Evolutionary conservation across 2,797 vertebrate species (phyloP), one percentile per base, ranked within the genome.

Genomic region (Spinibarbus caldwelli): DNA sequence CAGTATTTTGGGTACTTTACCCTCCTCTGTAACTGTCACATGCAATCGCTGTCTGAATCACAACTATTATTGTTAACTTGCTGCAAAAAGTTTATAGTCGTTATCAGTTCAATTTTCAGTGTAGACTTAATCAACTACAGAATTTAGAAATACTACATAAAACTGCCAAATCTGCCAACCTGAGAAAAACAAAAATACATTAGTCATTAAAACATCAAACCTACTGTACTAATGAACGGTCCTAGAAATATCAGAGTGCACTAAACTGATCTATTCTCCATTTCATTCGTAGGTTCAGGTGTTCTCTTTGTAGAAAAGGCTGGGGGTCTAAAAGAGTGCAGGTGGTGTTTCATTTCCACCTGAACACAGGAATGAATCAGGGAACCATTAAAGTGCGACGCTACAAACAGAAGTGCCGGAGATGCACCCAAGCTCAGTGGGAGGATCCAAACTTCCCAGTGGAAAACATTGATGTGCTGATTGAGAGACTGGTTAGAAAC

Each of bases 321-420:
- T 95, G 94, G 94, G 87, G 91, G 4, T 95, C 94, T 34, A 94
- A 91, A 82, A 66, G 17, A 8, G 92, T 93, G 36, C 90, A 70
- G 86, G 91, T 95, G 68, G 1, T 94, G 76, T 95, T 95, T 79
- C 90, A 94, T 82, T 94, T 95, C 91, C 21, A 15, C 1, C 85
- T 92, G 14, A 5, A 2, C 0, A 0, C 6, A 0, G 1, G 17
- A 0, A 15, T 14, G 0, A 14, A 67, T 0, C 15, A 1, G 0
- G 94, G 94, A 8, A 73, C 23, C 0, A 91, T 95, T 78, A 94
- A 92, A 36, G 88, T 90, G 45, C 90, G 89, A 10, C 70, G 31
- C 21, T 85, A 87, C 36, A 84, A 87, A 2, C 94, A 95, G 87
- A 81, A 92, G 9, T 94, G 94, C 88, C 92, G 91, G 38, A 72